A percentile compares a stretch with the other conserved stretches of the same genome.
phyloP scores from a whole-genome alignment of 2,888 invertebrate genomes.

The Mamestra brassicae region DNA sequence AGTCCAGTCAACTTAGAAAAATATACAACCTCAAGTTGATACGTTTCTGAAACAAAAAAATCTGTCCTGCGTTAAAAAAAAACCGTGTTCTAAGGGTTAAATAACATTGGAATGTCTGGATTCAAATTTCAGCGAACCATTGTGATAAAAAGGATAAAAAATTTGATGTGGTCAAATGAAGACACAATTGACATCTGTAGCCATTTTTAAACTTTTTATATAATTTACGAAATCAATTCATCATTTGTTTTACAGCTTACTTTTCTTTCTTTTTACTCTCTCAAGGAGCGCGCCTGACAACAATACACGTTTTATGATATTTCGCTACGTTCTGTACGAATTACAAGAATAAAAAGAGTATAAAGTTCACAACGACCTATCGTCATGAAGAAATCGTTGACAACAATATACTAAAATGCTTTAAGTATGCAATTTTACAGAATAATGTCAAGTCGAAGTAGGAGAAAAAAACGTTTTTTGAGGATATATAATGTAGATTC shows the following conservation, averaged over 20 bases:
- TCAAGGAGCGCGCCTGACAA: conserved; percentile 34
- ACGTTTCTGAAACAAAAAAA: too few relatives aligned
- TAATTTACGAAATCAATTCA: conserved; percentile 21
- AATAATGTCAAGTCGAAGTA: neutral
- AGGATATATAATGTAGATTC: neutral
- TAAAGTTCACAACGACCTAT: conserved; percentile 53
- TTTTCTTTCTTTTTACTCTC: conserved; percentile 18
- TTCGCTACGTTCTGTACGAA: conserved; percentile 51
- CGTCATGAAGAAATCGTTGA: conserved; percentile 47
- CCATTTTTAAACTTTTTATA: neutral
- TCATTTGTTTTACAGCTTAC: conserved; percentile 13
- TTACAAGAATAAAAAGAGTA: conserved; percentile 60
- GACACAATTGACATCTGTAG: neutral
- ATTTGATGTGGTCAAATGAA: too few relatives aligned
- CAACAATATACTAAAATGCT: conserved; percentile 52
- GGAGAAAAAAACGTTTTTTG: too few relatives aligned
- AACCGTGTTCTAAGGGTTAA: too few relatives aligned
- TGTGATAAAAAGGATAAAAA: too few relatives aligned
- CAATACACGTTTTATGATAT: conserved; percentile 51
- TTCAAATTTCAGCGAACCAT: too few relatives aligned
- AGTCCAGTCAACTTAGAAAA: too few relatives aligned
- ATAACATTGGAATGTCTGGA: too few relatives aligned
- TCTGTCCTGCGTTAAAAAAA: too few relatives aligned
- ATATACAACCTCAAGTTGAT: too few relatives aligned
- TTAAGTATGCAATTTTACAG: conserved; percentile 28